Evolutionary conservation across 2,113 vertebrate genomes (phyloP), one percentile per base, ranked within the genome.

Genomic region (Platysteira castanea): DNA sequence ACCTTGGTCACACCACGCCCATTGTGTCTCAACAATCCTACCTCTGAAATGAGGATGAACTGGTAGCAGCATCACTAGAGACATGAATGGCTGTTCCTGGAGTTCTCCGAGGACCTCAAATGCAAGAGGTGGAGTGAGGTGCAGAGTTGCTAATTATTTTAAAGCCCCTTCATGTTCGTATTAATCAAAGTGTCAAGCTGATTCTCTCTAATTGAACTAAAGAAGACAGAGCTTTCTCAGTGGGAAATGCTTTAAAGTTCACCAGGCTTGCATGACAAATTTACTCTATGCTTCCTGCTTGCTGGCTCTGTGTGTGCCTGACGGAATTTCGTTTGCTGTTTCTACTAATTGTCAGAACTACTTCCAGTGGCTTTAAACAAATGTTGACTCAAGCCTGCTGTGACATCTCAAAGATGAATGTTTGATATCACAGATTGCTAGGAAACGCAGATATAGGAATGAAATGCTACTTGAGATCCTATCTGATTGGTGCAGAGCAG

Each of bases 211-310:
- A 84, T 94, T 47, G 94, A 93, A 93, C 44, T 47, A 50, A 83
- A 78, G 79, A 89, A 61, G 82, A 81, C 59, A 92, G 86, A 82
- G 69, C 44, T 94, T 95, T 93, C 41, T 0, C 80, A 69, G 90
- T 86, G 75, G 87, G 68, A 94, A 95, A 71, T 94, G n/a, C 68
- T 95, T 88, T 94, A 93, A 96, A 96, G 88, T 97, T 94, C 90
- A 94, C 56, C 64, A 80, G 24, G 80, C 64, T 84, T 75, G 47
- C 79, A 89, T 53, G 85, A 92, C 52, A 63, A 80, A 92, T 92
- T 75, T 92, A 76, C 52, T 90, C 64, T 56, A 44, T 74, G 71
- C 42, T 81, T 95, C 78, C 75, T 87, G 11, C 68, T 90, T 87
- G 37, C 49, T 75, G 64, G 23, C 56, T 84, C 64, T 77, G 41